These are phyloP conservation scores for Ptychochromis oligacanthus DNA, from an alignment of 2,113 vertebrate genomes.

Conservation along the genomic window DNA sequence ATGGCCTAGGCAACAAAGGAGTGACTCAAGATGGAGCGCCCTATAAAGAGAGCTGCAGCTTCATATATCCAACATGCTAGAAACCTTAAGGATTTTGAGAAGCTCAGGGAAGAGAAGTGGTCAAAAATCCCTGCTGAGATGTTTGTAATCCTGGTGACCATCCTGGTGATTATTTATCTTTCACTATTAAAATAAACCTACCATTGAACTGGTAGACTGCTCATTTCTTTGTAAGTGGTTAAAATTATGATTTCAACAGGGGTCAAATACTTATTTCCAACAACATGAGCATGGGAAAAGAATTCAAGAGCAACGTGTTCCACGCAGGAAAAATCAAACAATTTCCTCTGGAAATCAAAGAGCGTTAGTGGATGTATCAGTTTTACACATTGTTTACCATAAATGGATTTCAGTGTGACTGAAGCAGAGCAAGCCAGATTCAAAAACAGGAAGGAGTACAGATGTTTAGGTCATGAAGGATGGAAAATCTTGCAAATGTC, in stretches of 20 bases:
- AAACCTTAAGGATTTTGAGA: neutral
- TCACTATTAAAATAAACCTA: neutral
- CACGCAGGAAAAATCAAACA: neutral
- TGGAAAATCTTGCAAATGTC: conserved; percentile 17
- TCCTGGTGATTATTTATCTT: too few relatives aligned
- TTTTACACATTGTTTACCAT: conserved; percentile 10
- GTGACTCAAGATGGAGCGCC: neutral
- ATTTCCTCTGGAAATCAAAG: neutral
- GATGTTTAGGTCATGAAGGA: neutral
- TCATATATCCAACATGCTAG: neutral
- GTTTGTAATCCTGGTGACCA: neutral
- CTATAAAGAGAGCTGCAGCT: neutral
- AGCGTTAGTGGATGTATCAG: neutral
- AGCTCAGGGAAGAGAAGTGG: neutral
- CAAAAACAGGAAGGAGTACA: conserved; percentile 38
- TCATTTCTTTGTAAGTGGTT: too few relatives aligned
- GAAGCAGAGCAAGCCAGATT: neutral
- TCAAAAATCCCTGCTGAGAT: neutral
- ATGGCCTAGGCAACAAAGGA: neutral
- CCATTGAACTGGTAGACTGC: too few relatives aligned
- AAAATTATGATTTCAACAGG: too few relatives aligned
- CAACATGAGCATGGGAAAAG: too few relatives aligned
- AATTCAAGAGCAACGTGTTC: neutral
- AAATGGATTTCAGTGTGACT: conserved; percentile 15
- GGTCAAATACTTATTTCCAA: too few relatives aligned